These are phyloP conservation scores for Lysiphlebus fabarum DNA, from an alignment of 1,140 invertebrate genomes.

Conservation along the genomic window DNA sequence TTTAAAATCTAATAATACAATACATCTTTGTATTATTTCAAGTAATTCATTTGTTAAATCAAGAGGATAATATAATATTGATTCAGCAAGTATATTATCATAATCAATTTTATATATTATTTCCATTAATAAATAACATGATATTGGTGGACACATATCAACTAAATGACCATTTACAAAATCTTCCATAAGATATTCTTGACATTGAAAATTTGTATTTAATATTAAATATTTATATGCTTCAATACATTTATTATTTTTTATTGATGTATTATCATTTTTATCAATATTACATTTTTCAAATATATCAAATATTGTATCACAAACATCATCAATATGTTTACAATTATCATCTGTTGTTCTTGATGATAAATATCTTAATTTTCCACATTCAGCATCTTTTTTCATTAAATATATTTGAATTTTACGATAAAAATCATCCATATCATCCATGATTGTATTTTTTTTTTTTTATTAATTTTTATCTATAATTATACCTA, in stretches of 20 bases:
- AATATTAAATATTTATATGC: conserved; percentile 40
- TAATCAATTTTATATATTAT: conserved; percentile 41
- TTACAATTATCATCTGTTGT: conserved; percentile 36
- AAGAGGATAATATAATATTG: conserved; percentile 40
- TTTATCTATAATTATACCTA: no score
- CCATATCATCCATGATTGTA: conserved; percentile 31
- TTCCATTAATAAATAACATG: conserved; percentile 44
- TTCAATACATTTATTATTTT: conserved; percentile 28
- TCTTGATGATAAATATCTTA: conserved; percentile 36
- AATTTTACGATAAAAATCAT: conserved; percentile 36
- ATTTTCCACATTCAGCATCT: conserved; percentile 32
- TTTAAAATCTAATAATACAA: conserved; percentile 35
- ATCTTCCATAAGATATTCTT: conserved; percentile 39
- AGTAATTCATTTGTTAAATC: conserved; percentile 44
- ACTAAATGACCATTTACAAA: conserved; percentile 37
- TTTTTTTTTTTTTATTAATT: no score
- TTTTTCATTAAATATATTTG: conserved; percentile 39
- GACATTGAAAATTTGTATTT: conserved; percentile 45
- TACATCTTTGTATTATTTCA: conserved; percentile 32
- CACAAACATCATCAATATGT: conserved; percentile 34
- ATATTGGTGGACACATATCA: conserved; percentile 44
- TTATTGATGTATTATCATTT: conserved; percentile 19
- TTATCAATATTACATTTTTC: conserved; percentile 21
- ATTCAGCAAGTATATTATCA: conserved; percentile 41
- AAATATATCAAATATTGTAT: conserved; percentile 30